phyloP scores from a whole-genome alignment of 2,113 vertebrate genomes.

The Cacatua alba region DNA sequence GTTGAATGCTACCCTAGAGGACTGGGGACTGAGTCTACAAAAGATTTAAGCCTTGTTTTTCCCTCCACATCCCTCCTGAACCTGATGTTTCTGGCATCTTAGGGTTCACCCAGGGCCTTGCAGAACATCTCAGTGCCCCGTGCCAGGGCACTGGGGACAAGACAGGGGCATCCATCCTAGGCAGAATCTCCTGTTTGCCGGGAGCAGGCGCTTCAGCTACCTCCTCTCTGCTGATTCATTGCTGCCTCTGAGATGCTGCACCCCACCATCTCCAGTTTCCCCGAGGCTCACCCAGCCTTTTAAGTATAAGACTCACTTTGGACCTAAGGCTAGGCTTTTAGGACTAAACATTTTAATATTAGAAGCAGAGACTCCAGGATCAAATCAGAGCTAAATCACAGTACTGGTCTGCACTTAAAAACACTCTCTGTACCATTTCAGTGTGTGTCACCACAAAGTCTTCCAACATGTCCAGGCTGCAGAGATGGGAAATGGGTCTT shows the following conservation, averaged over 20 bases:
- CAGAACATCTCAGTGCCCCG: background rate
- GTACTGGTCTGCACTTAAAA: background rate
- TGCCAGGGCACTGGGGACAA: background rate
- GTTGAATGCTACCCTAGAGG: background rate
- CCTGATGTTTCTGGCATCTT: background rate
- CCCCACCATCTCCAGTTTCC: background rate
- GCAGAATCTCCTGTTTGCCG: background rate
- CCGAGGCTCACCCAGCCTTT: background rate
- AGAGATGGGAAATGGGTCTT: background rate
- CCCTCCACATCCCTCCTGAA: background rate
- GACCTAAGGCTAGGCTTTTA: slow-evolving; percentile 1
- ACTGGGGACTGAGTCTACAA: background rate
- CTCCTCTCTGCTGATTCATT: background rate
- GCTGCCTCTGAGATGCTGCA: background rate
- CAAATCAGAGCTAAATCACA: background rate
- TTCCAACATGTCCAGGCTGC: background rate
- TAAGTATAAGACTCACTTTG: background rate
- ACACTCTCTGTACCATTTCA: background rate
- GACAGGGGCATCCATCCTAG: background rate
- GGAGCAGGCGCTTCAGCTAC: background rate
- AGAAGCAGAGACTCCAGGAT: background rate
- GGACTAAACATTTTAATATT: background rate
- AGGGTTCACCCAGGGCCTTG: background rate
- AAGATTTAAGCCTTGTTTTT: background rate
- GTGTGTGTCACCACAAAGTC: background rate